phyloP scores from a whole-genome alignment of 1,140 invertebrate genomes.

The Drosophila orena region DNA sequence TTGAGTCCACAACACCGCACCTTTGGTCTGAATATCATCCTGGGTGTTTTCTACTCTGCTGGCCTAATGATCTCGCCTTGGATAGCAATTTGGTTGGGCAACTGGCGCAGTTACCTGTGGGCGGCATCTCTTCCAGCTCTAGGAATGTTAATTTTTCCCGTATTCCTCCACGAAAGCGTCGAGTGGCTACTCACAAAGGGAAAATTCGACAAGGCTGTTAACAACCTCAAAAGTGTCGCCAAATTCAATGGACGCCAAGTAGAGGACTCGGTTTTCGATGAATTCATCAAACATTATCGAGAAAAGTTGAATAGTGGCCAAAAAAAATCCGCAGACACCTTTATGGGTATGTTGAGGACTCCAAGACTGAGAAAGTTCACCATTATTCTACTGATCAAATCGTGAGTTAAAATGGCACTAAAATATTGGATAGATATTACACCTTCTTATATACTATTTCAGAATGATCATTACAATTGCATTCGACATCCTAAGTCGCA shows the following conservation, averaged over 20 bases:
- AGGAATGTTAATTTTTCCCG: conserved; percentile 85
- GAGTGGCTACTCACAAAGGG: conserved; percentile 88
- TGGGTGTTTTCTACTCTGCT: conserved; percentile 87
- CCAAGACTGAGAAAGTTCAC: conserved; percentile 86
- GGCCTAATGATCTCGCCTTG: conserved; percentile 86
- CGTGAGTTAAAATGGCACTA: conserved; percentile 81
- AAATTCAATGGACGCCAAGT: conserved; percentile 86
- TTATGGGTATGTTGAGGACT: conserved; percentile 86
- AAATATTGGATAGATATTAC: neutral
- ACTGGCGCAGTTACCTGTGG: conserved; percentile 86
- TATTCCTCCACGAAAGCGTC: conserved; percentile 87
- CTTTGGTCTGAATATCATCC: conserved; percentile 86
- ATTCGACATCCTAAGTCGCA: conserved; percentile 87
- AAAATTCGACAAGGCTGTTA: conserved; percentile 85
- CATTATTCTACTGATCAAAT: conserved; percentile 87
- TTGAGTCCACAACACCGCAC: conserved; percentile 86
- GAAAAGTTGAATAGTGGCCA: conserved; percentile 57
- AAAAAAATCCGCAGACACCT: conserved; percentile 54
- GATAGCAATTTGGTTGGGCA: conserved; percentile 86
- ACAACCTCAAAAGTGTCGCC: conserved; percentile 86
- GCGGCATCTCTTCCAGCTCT: conserved; percentile 85
- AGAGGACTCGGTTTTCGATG: conserved; percentile 80
- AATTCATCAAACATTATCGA: conserved; percentile 80
- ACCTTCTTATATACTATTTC: neutral
- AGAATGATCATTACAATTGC: conserved; percentile 87